These are phyloP conservation scores for Epinephelus fuscoguttatus DNA, from an alignment of 2,113 vertebrate species.

Conservation along the genomic window DNA sequence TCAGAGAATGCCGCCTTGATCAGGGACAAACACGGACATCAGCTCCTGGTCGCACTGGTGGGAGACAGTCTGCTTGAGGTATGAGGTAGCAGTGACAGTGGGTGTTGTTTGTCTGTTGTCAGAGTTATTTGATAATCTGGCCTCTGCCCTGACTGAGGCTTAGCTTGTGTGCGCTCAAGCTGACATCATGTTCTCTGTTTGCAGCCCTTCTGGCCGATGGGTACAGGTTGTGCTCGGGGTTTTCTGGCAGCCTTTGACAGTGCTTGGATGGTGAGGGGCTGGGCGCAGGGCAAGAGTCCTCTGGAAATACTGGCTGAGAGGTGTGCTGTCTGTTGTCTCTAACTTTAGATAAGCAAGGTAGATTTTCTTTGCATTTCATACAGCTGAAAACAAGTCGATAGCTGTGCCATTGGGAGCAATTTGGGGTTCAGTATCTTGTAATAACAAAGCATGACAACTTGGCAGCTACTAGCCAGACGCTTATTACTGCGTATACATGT, in stretches of 20 bases:
- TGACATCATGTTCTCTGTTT: conserved; percentile 27
- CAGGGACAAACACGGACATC: conserved; percentile 90
- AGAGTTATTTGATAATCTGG: neutral
- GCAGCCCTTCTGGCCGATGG: conserved; percentile 99
- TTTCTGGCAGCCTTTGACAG: conserved; percentile 97
- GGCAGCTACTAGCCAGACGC: neutral
- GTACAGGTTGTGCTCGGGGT: conserved; percentile 96
- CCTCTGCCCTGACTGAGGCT: neutral
- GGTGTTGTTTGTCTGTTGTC: neutral
- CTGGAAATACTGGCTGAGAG: conserved; percentile 94
- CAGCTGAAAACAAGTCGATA: neutral
- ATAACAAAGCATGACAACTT: neutral
- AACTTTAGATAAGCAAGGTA: neutral
- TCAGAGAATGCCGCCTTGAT: conserved; percentile 94
- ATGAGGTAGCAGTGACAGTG: neutral
- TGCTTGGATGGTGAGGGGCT: conserved; percentile 94
- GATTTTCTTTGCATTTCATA: neutral
- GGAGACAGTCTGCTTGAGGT: conserved; percentile 98
- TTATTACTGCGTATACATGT: neutral
- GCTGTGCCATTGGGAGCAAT: no score
- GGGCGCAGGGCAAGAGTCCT: conserved; percentile 88
- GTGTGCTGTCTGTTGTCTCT: conserved; percentile 72
- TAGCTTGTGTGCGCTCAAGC: neutral
- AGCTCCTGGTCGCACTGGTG: conserved; percentile 92
- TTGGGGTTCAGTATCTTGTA: no score